phyloP scores from a whole-genome alignment of 1,140 invertebrate species.

The Halyomorpha halys region DNA sequence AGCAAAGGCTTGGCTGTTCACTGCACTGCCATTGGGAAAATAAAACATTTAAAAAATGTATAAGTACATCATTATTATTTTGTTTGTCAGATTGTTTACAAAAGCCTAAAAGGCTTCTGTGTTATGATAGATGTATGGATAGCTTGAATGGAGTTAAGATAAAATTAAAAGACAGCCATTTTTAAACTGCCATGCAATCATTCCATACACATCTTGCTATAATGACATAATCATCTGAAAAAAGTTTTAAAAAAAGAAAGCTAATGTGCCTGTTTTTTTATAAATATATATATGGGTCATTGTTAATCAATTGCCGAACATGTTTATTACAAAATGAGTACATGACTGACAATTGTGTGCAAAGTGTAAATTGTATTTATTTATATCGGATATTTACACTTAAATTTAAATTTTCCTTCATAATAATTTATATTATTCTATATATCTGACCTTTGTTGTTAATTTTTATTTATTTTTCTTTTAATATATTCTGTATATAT shows the following conservation, averaged over 20 bases:
- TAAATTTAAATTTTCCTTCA: too few species aligned
- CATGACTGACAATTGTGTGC: not conserved
- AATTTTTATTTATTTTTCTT: not conserved
- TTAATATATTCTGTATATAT: not conserved
- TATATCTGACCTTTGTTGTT: not conserved
- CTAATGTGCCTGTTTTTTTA: conserved; percentile 20
- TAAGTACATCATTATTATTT: not conserved
- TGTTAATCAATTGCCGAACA: conserved; percentile 5
- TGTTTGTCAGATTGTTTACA: not conserved
- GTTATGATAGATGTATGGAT: too few species aligned
- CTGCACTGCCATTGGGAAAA: not conserved
- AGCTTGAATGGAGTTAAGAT: not conserved
- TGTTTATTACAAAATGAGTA: not conserved
- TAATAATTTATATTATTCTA: conserved; percentile 11
- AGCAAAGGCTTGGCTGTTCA: conserved; percentile 3
- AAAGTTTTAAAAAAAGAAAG: not conserved
- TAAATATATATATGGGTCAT: conserved; percentile 4
- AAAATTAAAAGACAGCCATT: not conserved
- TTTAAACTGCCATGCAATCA: conserved; percentile 7
- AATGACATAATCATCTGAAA: not conserved
- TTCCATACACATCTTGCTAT: not conserved
- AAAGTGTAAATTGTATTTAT: not conserved
- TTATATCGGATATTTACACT: not conserved
- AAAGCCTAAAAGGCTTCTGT: too few species aligned
- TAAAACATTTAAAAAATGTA: not conserved